Evolutionary conservation across 2,113 vertebrate genomes (phyloP).

Genomic region (Poicephalus meyeri): DNA sequence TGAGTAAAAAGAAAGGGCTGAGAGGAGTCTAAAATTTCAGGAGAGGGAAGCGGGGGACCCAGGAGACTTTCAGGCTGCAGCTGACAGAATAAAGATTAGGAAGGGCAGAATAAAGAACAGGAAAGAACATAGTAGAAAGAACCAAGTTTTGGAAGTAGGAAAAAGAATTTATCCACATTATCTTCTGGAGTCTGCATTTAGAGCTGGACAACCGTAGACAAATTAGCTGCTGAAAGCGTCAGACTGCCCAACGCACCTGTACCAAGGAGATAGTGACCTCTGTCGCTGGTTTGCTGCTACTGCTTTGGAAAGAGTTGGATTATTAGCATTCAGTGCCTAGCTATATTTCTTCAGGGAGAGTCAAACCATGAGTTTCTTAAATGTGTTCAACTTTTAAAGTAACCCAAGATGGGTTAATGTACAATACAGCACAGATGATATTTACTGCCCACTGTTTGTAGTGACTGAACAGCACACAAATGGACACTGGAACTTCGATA

Average conservation of each 20-base stretch:
- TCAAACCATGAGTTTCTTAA: background rate
- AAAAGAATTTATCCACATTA: background rate
- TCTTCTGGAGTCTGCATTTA: background rate
- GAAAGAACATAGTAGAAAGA: background rate
- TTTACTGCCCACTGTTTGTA: background rate
- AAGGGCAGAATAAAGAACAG: background rate
- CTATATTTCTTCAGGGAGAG: background rate
- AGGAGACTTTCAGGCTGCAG: background rate
- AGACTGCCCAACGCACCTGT: accelerated
- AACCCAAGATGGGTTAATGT: background rate
- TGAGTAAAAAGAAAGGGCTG: background rate
- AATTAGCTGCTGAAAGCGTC: background rate
- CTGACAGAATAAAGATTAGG: constrained; percentile 2
- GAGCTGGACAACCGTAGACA: background rate
- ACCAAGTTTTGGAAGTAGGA: background rate
- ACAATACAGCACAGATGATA: background rate
- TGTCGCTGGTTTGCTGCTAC: background rate
- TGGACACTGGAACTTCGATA: background rate
- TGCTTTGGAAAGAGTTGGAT: background rate
- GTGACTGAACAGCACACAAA: background rate
- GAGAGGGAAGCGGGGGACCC: background rate
- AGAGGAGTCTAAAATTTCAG: background rate
- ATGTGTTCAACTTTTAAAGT: background rate
- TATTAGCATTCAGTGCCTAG: background rate
- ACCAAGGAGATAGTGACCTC: background rate